Percentiles rank a stretch among this genome's conserved stretches.
Conservation (phyloP, 2,888 invertebrate genomes). For the Halictus quadricinctus region DNA sequence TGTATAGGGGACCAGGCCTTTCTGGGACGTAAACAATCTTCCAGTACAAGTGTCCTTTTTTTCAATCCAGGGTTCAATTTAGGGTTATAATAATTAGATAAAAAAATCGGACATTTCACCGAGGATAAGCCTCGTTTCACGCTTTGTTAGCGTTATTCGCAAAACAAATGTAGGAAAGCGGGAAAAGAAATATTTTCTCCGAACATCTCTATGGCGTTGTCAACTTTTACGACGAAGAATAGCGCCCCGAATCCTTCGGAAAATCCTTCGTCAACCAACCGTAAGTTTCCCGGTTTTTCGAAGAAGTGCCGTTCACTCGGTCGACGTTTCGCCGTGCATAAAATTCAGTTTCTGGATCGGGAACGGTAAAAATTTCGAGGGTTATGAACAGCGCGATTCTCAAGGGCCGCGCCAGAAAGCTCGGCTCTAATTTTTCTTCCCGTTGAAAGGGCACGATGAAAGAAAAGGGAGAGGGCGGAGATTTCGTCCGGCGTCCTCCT, state of each 20-base stretch:
- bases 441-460: neutral
- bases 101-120: no score
- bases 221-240: neutral
- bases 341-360: slow-evolving; percentile 40
- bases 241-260: neutral
- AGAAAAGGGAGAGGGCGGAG: neutral
- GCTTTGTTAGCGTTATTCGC: no score
- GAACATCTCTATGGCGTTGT: neutral
- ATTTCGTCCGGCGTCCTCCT: slow-evolving; percentile 25
- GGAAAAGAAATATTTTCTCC: neutral
- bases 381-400: slow-evolving; percentile 12
- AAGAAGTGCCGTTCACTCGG: slow-evolving; percentile 1
- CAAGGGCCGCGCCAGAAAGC: neutral
- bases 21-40: no score
- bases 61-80: no score
- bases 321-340: slow-evolving; percentile 15
- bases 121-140: no score
- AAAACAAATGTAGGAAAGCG: no score
- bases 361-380: slow-evolving; percentile 51
- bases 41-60: no score
- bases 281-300: neutral
- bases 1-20: no score
- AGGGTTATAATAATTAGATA: no score
- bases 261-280: slow-evolving; percentile 20
- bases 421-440: slow-evolving; percentile 42